These are phyloP conservation scores for Aphelenchoides besseyi DNA, from an alignment of 1,140 invertebrate species.

Conservation along the genomic window DNA sequence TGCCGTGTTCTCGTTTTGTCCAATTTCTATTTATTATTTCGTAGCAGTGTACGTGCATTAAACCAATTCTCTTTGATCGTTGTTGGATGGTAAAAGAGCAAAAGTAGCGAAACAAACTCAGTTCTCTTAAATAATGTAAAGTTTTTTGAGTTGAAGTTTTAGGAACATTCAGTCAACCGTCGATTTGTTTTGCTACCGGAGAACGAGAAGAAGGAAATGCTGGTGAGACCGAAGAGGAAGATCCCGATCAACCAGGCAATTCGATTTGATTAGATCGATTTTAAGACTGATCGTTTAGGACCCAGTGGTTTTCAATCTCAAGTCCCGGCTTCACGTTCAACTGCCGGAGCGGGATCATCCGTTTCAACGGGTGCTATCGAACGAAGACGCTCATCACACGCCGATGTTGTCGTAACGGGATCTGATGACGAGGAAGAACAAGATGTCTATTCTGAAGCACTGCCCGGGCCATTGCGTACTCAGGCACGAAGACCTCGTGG, in stretches of 20 bases:
- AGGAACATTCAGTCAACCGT: constrained; percentile 49
- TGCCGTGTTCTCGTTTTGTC: too few species aligned
- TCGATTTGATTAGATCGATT: background rate
- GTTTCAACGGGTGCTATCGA: background rate
- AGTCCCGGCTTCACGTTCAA: background rate
- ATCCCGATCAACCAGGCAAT: constrained; percentile 16
- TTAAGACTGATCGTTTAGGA: background rate
- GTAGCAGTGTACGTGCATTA: background rate
- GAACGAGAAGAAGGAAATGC: constrained; percentile 16
- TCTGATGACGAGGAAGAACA: constrained; percentile 32
- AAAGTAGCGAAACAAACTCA: too few species aligned
- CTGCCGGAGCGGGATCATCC: background rate
- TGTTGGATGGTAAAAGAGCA: too few species aligned
- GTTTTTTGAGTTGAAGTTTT: too few species aligned
- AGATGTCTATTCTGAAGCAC: constrained; percentile 42
- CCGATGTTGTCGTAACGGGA: background rate
- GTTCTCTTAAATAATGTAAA: too few species aligned
- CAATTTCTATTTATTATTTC: too few species aligned
- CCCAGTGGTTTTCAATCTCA: constrained; percentile 1
- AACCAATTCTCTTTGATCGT: background rate
- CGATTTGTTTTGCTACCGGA: constrained; percentile 25
- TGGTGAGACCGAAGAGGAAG: constrained; percentile 24
- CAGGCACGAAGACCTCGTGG: constrained; percentile 22
- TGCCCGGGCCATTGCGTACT: constrained; percentile 27
- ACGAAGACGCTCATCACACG: background rate